Evolutionary conservation across 2,113 vertebrate genomes (phyloP), one percentile per base, ranked within the genome.

Genomic region (Azemiops feae): DNA sequence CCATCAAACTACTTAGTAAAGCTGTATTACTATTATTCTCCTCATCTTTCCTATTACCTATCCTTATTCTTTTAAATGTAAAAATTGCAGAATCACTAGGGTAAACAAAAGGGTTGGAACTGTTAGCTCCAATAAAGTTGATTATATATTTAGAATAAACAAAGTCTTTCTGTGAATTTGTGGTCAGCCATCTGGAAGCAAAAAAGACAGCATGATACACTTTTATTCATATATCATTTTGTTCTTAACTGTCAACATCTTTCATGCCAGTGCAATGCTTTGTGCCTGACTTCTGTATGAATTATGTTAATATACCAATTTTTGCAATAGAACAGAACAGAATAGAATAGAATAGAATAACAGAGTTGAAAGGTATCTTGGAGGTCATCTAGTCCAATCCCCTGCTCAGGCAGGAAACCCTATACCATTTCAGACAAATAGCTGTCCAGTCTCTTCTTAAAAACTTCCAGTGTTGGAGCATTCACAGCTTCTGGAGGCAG

Each of bases 101-200:
- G 53, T 23, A 11, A 57, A 39, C 52, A 10, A 87, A 34, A 92
- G 50, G 27, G 12, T 20, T 92, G 54, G 16, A 22, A 91, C n/a
- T 54, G 47, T 85, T 53, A 54, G 55, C 16, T 87, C 55, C 85
- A 64, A 12, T 39, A 85, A 87, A 52, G 43, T 43, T 87, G 91
- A 64, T 87, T 87, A 87, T 34, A 92, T 87, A 47, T 87, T 92
- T 60, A 87, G 11, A 92, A 47, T 55, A 92, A 92, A 87, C 55
- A 87, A 87, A 87, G 50, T 87, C 30, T 47, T 92, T 30, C 85
- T 85, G 69, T 9, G 69, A 91, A 91, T 23, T 87, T 92, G 55
- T 92, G 43, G 45, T 87, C 85, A 92, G 85, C 55, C 91, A 64
- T 87, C 30, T 60, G 91, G 85, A 87, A 87, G 57, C 91, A 52